These are phyloP conservation scores for Acleris cristana DNA, from an alignment of 2,888 invertebrate genomes.

Conservation along the genomic window DNA sequence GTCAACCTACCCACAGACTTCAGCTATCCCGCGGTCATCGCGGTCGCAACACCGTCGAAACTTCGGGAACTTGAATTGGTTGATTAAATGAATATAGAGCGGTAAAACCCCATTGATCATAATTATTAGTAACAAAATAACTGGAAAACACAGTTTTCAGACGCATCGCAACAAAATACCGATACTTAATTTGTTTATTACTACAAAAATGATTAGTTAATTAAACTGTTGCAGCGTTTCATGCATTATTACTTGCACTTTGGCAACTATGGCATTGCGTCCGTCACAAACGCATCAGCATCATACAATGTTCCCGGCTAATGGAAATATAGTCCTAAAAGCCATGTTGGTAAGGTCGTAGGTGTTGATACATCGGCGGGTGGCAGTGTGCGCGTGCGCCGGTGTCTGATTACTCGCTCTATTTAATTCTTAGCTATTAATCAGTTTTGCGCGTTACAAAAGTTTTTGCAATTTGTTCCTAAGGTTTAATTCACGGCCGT, in stretches of 20 bases:
- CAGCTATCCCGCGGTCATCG: no score
- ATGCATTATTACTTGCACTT: conserved; percentile 55
- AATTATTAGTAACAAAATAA: not conserved
- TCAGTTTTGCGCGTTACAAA: conserved; percentile 62
- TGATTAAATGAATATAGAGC: no score
- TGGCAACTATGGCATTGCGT: conserved; percentile 60
- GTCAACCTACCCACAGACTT: no score
- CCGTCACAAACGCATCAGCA: conserved; percentile 50
- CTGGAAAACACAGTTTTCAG: not conserved
- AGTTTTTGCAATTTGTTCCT: conserved; percentile 41
- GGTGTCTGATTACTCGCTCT: conserved; percentile 72
- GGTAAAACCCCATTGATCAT: no score
- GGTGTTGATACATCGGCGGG: conserved; percentile 40
- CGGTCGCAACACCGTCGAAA: no score
- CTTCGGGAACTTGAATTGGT: no score
- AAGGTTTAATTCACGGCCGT: conserved; percentile 7
- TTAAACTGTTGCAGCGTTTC: conserved; percentile 54
- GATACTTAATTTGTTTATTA: conserved; percentile 9
- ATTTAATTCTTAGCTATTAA: conserved; percentile 69
- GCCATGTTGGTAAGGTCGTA: conserved; percentile 31
- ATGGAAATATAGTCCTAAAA: conserved; percentile 39
- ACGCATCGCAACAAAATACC: not conserved
- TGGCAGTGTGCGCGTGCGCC: conserved; percentile 36
- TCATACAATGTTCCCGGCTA: conserved; percentile 28
- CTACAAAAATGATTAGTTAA: conserved; percentile 26